phyloP scores from a whole-genome alignment of 2,113 vertebrate genomes.

The Heptranchias perlo region DNA sequence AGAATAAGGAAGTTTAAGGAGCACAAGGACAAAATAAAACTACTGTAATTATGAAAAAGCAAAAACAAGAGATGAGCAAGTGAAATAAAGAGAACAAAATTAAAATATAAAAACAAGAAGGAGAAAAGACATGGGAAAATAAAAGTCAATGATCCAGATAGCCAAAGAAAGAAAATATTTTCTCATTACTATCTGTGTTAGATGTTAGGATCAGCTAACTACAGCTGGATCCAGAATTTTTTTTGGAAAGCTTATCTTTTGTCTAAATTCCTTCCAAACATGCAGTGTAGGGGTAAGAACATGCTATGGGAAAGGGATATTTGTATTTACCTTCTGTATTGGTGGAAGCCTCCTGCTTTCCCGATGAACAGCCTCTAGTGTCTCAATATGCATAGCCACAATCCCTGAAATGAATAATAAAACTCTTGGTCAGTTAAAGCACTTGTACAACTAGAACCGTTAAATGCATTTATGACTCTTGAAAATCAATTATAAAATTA shows the following conservation, averaged over 20 bases:
- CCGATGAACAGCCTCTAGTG: constrained; percentile 85
- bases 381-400: constrained; percentile 96
- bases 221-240: not conserved
- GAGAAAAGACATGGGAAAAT: not conserved
- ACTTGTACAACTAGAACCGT: not conserved
- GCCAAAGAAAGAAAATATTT: not conserved
- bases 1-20: constrained; percentile 32
- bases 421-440: constrained; percentile 6
- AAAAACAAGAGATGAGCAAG: not conserved
- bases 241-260: not conserved
- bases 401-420: constrained; percentile 67
- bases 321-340: constrained; percentile 83
- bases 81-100: not conserved
- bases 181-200: not conserved
- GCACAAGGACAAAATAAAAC: not conserved
- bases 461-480: not conserved
- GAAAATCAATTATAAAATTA: not conserved
- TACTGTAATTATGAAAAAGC: not conserved
- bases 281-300: no score
- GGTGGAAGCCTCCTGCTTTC: constrained; percentile 92
- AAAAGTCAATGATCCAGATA: not conserved
- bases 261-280: not conserved
- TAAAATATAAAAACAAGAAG: not conserved
- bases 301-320: not conserved
- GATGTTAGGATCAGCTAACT: not conserved